Evolutionary conservation across 1,140 invertebrate genomes (phyloP).

Genomic region (Meloidogyne chitwoodi): DNA sequence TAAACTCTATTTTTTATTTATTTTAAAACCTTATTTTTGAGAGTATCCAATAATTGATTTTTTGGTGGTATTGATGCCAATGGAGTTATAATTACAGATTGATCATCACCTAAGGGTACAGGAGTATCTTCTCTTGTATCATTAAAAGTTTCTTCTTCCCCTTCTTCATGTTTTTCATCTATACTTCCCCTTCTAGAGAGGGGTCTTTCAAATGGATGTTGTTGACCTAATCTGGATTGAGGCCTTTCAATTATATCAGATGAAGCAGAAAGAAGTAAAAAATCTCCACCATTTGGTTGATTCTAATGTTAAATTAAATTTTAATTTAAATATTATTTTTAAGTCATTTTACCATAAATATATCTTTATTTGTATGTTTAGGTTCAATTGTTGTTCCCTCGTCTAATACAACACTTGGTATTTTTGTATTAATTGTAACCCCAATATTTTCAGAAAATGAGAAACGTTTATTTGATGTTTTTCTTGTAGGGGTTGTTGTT

Average conservation of each 20-base stretch:
- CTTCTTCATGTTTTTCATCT: constrained; percentile 39
- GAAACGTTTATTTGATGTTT: constrained; percentile 15
- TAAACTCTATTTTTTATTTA: neutral
- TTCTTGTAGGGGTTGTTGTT: constrained; percentile 1
- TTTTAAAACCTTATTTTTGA: constrained; percentile 8
- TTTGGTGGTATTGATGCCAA: neutral
- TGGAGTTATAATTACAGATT: neutral
- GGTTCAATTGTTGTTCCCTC: neutral
- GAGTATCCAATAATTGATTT: constrained; percentile 2
- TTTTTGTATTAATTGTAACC: neutral
- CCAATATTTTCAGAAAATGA: constrained; percentile 7
- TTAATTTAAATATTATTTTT: neutral
- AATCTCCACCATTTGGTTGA: neutral
- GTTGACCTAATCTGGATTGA: neutral
- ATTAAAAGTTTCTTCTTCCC: constrained; percentile 29
- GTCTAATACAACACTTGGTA: constrained; percentile 14
- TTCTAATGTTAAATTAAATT: neutral
- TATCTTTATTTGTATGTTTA: neutral
- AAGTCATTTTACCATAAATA: neutral
- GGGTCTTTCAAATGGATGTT: constrained; percentile 37
- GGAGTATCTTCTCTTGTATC: constrained; percentile 40
- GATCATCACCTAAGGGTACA: constrained; percentile 37
- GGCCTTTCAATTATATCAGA: neutral
- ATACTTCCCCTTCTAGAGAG: constrained; percentile 42
- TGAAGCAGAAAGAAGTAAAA: neutral